Conservation (phyloP, 2,888 invertebrate species). For the Epinotia brunnichana region DNA sequence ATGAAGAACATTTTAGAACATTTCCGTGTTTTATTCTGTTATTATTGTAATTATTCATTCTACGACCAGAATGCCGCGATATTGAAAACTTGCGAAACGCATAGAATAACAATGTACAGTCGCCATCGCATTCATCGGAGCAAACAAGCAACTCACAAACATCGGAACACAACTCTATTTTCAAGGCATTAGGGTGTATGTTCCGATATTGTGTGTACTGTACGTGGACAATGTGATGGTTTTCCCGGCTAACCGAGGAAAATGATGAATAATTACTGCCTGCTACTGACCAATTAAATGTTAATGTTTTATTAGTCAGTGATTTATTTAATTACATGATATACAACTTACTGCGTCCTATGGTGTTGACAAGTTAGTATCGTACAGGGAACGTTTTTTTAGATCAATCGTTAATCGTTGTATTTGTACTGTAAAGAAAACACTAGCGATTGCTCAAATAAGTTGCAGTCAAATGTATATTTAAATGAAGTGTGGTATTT, state of each 20-base stretch:
- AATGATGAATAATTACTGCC: conserved; percentile 7
- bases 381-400: no score
- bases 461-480: no score
- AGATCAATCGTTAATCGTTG: no score
- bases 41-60: neutral
- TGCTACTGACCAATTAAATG: neutral
- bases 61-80: neutral
- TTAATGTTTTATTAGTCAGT: neutral
- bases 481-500: no score
- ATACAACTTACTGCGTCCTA: neutral
- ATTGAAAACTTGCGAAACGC: neutral
- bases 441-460: no score
- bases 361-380: neutral
- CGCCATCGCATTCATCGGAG: no score
- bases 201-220: no score
- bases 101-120: neutral
- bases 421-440: no score
- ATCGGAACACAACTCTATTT: no score
- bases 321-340: conserved; percentile 17
- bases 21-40: neutral
- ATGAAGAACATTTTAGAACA: neutral
- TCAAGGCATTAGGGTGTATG: no score
- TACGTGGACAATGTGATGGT: neutral
- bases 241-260: conserved; percentile 7
- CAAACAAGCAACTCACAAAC: no score